A percentile compares a stretch with the other conserved stretches of the same genome.
phyloP scores from a whole-genome alignment of 1,140 invertebrate species.

The Tachypleus tridentatus region DNA sequence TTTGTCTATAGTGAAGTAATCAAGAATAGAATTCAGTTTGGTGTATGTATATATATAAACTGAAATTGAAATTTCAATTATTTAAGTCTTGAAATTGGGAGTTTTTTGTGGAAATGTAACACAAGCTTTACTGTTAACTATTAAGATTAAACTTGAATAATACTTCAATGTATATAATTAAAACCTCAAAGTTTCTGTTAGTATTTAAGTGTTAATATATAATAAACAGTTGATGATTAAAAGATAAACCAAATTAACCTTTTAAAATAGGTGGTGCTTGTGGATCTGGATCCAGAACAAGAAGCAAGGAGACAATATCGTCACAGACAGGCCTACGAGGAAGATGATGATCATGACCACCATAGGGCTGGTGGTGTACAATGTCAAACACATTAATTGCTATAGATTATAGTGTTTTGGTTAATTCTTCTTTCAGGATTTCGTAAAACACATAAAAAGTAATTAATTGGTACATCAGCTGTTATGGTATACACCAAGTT shows the following conservation, averaged over 20 bases:
- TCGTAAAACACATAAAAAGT: no score
- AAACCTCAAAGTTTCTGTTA: not conserved
- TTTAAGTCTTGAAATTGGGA: no score
- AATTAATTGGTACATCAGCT: no score
- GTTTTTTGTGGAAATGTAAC: not conserved
- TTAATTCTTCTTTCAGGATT: no score
- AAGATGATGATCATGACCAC: conserved; percentile 54
- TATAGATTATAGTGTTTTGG: no score
- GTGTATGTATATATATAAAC: no score
- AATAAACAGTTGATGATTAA: not conserved
- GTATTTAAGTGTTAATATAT: not conserved
- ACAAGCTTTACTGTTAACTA: not conserved
- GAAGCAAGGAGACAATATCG: conserved; percentile 45
- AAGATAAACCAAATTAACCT: no score
- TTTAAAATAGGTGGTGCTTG: conserved; percentile 19
- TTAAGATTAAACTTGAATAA: not conserved
- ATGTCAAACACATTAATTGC: conserved; percentile 67
- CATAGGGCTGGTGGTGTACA: conserved; percentile 58
- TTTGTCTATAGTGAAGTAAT: no score
- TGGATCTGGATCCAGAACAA: conserved; percentile 57
- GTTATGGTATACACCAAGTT: no score
- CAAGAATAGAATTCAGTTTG: no score
- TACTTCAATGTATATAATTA: not conserved
- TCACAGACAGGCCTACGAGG: conserved; percentile 45
- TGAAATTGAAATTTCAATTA: no score